These are phyloP conservation scores for Loxodonta africana DNA, from an alignment of 2,113 vertebrate genomes.

Conservation along the genomic window DNA sequence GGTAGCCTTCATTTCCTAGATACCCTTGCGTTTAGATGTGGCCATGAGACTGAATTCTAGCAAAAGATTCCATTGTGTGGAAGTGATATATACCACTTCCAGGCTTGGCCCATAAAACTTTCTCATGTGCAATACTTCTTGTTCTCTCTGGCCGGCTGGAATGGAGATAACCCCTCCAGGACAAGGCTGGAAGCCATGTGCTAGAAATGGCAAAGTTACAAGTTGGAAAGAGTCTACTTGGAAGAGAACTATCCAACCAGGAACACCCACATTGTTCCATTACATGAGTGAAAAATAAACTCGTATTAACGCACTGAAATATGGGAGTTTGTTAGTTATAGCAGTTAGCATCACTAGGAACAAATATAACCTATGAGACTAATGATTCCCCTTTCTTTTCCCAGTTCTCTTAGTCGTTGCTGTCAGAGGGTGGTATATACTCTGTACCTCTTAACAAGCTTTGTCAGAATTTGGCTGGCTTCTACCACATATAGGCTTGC, in stretches of 20 bases:
- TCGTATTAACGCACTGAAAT: constrained; percentile 51
- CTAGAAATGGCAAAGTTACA: constrained; percentile 5
- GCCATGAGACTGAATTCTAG: neutral
- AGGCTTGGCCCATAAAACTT: neutral
- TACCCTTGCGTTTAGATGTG: neutral
- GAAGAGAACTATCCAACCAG: constrained; percentile 24
- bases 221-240: neutral
- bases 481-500: constrained; percentile 35
- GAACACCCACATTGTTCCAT: constrained; percentile 45
- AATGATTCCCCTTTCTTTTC: neutral
- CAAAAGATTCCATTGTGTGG: neutral
- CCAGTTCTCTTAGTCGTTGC: constrained; percentile 27
- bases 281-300: constrained; percentile 37
- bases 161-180: neutral
- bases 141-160: neutral
- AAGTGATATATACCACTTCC: neutral
- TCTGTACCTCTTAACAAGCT: constrained; percentile 59
- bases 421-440: constrained; percentile 27
- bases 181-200: neutral
- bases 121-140: neutral
- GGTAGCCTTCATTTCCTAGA: neutral
- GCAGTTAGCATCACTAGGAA: neutral
- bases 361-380: neutral
- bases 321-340: neutral
- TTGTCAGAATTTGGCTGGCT: constrained; percentile 46